Conservation (phyloP, 2,888 invertebrate genomes). For the Hypercompe scribonia region DNA sequence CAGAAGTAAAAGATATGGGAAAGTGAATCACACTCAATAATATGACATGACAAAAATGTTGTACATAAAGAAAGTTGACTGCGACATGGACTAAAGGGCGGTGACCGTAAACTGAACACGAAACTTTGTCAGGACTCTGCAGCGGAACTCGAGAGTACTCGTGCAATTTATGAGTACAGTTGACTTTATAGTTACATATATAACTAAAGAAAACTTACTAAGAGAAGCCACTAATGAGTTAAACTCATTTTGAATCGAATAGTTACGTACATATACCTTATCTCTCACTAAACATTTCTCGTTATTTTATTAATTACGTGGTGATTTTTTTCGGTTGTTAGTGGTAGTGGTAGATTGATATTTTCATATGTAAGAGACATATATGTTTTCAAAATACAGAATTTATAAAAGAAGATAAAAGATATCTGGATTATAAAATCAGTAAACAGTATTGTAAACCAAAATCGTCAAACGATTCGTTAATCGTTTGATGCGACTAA, state of each 20-base stretch:
- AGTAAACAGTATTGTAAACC: too few species aligned
- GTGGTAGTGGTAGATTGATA: too few species aligned
- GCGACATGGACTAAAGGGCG: conserved; percentile 16
- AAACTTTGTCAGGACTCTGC: neutral
- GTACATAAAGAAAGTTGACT: conserved; percentile 33
- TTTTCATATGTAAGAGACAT: too few species aligned
- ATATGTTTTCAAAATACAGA: too few species aligned
- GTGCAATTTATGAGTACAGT: neutral
- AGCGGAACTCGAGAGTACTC: neutral
- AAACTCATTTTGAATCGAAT: neutral
- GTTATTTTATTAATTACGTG: too few species aligned
- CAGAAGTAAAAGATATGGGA: conserved; percentile 18
- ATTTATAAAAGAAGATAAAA: too few species aligned
- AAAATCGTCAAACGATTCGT: too few species aligned
- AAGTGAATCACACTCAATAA: conserved; percentile 40
- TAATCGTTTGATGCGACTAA: too few species aligned
- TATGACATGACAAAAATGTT: conserved; percentile 43
- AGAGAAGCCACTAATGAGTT: neutral
- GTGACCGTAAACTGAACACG: conserved; percentile 10
- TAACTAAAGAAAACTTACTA: neutral
- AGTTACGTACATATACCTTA: too few species aligned
- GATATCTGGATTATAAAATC: too few species aligned
- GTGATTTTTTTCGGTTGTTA: too few species aligned
- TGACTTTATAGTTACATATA: neutral
- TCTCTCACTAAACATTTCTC: too few species aligned